Evolutionary conservation across 2,797 vertebrate genomes (phyloP).

Genomic region (Sebastolobus altivelis): DNA sequence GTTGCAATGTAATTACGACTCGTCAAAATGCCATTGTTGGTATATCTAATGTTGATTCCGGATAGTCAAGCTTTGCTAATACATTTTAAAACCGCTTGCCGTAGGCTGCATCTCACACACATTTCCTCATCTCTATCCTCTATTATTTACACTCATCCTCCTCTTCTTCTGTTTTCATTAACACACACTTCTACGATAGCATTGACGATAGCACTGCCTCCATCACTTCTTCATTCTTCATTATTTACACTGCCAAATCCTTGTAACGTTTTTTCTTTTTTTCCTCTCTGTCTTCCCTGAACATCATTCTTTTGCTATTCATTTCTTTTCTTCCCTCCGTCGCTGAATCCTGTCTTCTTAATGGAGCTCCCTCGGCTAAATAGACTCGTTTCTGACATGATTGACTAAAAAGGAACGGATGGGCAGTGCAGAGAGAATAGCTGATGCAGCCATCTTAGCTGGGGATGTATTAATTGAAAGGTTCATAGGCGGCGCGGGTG

Average conservation of each 20-base stretch:
- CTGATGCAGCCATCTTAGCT: slow-evolving; percentile 81
- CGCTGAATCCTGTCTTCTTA: slow-evolving; percentile 67
- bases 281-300: slow-evolving; percentile 31
- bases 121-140: neutral
- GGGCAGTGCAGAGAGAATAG: slow-evolving; percentile 73
- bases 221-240: slow-evolving; percentile 46
- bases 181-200: slow-evolving; percentile 12
- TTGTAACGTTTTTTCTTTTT: slow-evolving; percentile 6
- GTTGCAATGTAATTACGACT: too few relatives aligned
- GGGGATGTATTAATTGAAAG: slow-evolving; percentile 84
- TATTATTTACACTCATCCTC: slow-evolving; percentile 8
- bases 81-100: slow-evolving; percentile 28
- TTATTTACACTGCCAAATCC: slow-evolving; percentile 59
- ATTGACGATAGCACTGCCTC: slow-evolving; percentile 35
- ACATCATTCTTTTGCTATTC: slow-evolving; percentile 61
- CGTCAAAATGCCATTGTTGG: too few relatives aligned
- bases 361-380: slow-evolving; percentile 79
- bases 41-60: too few relatives aligned
- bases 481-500: slow-evolving; percentile 76
- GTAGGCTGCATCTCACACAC: slow-evolving; percentile 16
- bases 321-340: slow-evolving; percentile 44
- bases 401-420: slow-evolving; percentile 72
- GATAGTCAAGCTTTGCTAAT: neutral
- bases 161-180: slow-evolving; percentile 14
- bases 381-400: slow-evolving; percentile 76